Evolutionary conservation across 2,797 vertebrate genomes (phyloP).

Genomic region (Cichlasoma orientale): DNA sequence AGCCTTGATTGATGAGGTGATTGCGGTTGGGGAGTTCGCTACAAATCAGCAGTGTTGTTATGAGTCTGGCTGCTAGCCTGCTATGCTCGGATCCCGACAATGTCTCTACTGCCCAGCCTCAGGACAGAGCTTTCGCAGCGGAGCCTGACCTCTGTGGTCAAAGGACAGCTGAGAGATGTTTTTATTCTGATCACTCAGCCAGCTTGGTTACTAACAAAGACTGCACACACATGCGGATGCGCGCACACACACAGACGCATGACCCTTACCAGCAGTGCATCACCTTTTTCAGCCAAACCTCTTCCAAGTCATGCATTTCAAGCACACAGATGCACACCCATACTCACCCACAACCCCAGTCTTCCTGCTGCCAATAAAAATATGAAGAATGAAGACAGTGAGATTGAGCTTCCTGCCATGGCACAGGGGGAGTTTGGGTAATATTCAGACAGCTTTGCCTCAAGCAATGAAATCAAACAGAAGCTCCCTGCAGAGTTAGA

Average conservation of each 20-base stretch:
- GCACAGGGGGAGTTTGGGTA: conserved; percentile 70
- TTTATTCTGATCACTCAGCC: conserved; percentile 50
- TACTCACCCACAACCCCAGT: conserved; percentile 35
- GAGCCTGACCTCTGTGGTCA: conserved; percentile 47
- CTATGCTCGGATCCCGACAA: conserved; percentile 36
- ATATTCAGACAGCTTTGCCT: conserved; percentile 78
- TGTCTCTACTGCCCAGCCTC: conserved; percentile 48
- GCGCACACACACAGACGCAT: conserved; percentile 11
- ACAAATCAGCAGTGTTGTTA: conserved; percentile 74
- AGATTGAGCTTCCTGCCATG: conserved; percentile 64
- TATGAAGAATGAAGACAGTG: conserved; percentile 70
- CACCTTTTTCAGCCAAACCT: conserved; percentile 26
- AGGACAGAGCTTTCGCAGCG: conserved; percentile 44
- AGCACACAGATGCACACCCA: conserved; percentile 38
- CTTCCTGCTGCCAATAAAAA: conserved; percentile 71
- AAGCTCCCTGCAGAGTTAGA: conserved; percentile 70
- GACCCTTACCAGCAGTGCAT: conserved; percentile 38
- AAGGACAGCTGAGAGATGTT: conserved; percentile 39
- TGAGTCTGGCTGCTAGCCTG: conserved; percentile 45
- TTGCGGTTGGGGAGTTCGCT: conserved; percentile 66
- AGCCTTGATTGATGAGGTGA: conserved; percentile 78
- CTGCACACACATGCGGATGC: conserved; percentile 14
- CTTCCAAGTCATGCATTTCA: conserved; percentile 57
- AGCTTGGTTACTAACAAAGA: conserved; percentile 23
- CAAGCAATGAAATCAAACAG: conserved; percentile 74